phyloP scores from a whole-genome alignment of 1,140 invertebrate species.

The Drosophila bifasciata region DNA sequence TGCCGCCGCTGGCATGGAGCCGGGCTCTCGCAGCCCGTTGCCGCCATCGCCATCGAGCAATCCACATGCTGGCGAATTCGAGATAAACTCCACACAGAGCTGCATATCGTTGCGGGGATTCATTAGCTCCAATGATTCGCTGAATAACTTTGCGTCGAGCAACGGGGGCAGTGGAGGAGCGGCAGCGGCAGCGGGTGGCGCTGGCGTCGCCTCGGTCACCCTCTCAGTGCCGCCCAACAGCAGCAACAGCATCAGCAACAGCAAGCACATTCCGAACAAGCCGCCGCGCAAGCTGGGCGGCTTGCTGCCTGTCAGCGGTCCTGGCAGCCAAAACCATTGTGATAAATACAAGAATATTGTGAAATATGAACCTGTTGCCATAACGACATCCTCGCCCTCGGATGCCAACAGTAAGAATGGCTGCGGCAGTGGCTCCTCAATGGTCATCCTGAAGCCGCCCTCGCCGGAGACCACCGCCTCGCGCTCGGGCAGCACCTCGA shows the following conservation, averaged over 20 bases:
- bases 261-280: slow-evolving; percentile 79
- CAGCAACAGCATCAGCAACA: slow-evolving; percentile 18
- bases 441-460: slow-evolving; percentile 72
- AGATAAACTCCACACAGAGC: slow-evolving; percentile 72
- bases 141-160: slow-evolving; percentile 66
- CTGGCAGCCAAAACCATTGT: slow-evolving; percentile 57
- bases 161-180: slow-evolving; percentile 20
- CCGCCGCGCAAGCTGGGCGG: slow-evolving; percentile 74
- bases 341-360: slow-evolving; percentile 78
- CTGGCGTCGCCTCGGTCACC: slow-evolving; percentile 22
- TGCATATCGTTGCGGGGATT: slow-evolving; percentile 72
- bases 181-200: slow-evolving; percentile 1
- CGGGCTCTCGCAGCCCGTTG: slow-evolving; percentile 90
- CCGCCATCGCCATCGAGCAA: slow-evolving; percentile 87
- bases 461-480: slow-evolving; percentile 41
- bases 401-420: slow-evolving; percentile 44
- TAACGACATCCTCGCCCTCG: slow-evolving; percentile 75
- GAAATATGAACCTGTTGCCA: slow-evolving; percentile 80
- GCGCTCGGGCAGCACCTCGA: not conserved
- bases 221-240: slow-evolving; percentile 36
- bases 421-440: too few species aligned
- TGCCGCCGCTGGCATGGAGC: slow-evolving; percentile 89
- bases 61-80: slow-evolving; percentile 78
- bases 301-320: slow-evolving; percentile 25
- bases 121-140: slow-evolving; percentile 75